Percentiles rank a stretch among this genome's conserved stretches.
Evolutionary conservation across 2,113 vertebrate genomes (phyloP).

Genomic region (Acanthisitta chloris): DNA sequence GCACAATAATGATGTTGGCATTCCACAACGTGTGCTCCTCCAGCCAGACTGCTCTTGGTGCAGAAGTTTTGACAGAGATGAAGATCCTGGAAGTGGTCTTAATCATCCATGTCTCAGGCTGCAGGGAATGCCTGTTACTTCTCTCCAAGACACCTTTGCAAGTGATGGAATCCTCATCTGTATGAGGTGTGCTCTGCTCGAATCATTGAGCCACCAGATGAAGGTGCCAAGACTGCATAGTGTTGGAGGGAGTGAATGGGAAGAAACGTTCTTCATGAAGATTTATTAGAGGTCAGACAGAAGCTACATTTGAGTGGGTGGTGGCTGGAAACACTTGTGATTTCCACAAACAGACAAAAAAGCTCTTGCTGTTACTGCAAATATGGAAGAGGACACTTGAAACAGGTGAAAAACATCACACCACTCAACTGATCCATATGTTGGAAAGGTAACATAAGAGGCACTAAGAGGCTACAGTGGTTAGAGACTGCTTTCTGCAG

Average conservation of each 20-base stretch:
- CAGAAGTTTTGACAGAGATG: background rate
- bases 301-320: background rate
- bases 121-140: background rate
- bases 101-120: background rate
- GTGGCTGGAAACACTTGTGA: background rate
- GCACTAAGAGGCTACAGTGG: background rate
- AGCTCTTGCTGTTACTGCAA: background rate
- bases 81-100: background rate
- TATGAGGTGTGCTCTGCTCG: background rate
- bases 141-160: background rate
- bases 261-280: background rate
- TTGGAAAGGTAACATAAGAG: background rate
- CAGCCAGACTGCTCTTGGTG: background rate
- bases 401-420: background rate
- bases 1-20: background rate
- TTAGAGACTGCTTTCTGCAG: background rate
- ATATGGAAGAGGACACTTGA: background rate
- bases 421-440: background rate
- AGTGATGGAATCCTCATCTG: background rate
- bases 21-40: background rate
- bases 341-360: background rate
- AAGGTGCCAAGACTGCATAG: background rate
- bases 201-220: background rate
- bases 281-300: background rate
- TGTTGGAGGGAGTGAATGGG: background rate